Evolutionary conservation across 2,888 invertebrate genomes (phyloP), one percentile per base, ranked within the genome.

Genomic region (Leucophenga maculata): DNA sequence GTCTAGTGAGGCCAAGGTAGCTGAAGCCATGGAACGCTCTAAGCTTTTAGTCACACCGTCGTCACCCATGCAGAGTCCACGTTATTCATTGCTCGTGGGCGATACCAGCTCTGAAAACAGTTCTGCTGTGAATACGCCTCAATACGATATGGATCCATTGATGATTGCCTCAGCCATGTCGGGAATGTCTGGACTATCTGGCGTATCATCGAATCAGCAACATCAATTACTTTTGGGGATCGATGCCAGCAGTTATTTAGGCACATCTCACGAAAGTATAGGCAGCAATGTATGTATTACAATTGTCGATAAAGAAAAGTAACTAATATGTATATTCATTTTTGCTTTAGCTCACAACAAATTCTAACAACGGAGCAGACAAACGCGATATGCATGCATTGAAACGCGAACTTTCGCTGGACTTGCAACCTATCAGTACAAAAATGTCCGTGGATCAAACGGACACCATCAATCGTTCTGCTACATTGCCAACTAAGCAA

Each of bases 101-200:
- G 89, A 89, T 50, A 89, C 88, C 22, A 88, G 88, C 71, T 89
- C 89, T 1, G 89, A 88, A 69, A 88, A 88, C 67, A 89, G 89
- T 73, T 88, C 88, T 46, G 85, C 88, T 1, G 86, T 88, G 3
- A 88, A 86, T 75, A 89, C 89, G 3, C 89, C 89, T 4, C 85
- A 88, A 52, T 88, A 87, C 73, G 89, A 89, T 71, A 80, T 88
- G 79, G 88, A 89, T 67, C 86, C 88, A 0, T 72, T 86, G 20
- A 86, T 86, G 86, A 68, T 85, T 55, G 78, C 76, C 32, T 86
- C 86, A 0, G 76, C 74, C 1, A 85, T 86, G 82, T 86, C 86
- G 0, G 82, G 83, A 9, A 70, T 85, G 9, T 85, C 85, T 20
- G 79, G 77, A 3, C 77, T 83, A 8, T 86, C 79, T 6, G 72